Evolutionary conservation across 2,888 invertebrate species (phyloP).

Genomic region (Microctonus aethiopoides): DNA sequence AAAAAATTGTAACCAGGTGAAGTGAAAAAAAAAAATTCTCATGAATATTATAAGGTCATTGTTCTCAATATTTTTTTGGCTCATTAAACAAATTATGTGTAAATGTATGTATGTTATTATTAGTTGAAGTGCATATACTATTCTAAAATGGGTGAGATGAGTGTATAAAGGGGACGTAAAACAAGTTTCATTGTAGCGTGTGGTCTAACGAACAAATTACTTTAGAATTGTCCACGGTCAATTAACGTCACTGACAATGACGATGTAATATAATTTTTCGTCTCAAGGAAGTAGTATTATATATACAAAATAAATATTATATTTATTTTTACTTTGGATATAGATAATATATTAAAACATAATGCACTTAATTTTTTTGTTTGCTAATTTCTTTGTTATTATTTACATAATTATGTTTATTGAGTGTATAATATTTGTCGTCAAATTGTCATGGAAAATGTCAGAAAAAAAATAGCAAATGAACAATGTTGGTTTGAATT

Average conservation of each 20-base stretch:
- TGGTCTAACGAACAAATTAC: constrained; percentile 45
- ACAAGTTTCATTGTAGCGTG: background rate
- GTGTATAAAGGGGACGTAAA: background rate
- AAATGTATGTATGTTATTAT: background rate
- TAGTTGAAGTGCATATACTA: background rate
- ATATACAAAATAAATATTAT: too few species aligned
- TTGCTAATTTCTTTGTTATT: too few species aligned
- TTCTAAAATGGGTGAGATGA: background rate
- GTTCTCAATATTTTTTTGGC: background rate
- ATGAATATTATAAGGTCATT: background rate
- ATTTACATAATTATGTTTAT: too few species aligned
- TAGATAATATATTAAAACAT: too few species aligned
- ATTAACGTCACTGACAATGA: constrained; percentile 47
- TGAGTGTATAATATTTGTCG: too few species aligned
- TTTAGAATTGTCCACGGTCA: constrained; percentile 48
- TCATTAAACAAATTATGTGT: too few species aligned
- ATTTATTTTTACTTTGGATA: too few species aligned
- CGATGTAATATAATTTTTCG: constrained; percentile 27
- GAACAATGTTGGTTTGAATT: too few species aligned
- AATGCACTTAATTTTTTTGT: too few species aligned
- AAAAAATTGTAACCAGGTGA: background rate
- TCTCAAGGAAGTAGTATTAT: constrained; percentile 12
- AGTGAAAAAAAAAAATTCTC: background rate
- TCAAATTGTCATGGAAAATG: too few species aligned
- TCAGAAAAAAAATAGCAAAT: too few species aligned